Conservation (phyloP, 2,113 vertebrate species). For the Gopherus evgoodei region DNA sequence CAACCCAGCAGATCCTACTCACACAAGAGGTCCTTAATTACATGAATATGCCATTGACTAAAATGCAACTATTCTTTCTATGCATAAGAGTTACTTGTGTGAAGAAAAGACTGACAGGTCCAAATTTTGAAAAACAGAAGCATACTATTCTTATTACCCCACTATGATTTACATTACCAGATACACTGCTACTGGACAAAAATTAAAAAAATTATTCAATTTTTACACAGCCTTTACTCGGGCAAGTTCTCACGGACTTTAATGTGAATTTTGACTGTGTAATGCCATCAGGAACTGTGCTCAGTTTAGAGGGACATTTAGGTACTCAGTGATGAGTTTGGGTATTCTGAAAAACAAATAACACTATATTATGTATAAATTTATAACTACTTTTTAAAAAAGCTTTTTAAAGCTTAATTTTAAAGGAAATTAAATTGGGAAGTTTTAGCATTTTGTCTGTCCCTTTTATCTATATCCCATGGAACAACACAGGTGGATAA, state of each 20-base stretch:
- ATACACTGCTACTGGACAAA: background rate
- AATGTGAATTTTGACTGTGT: conserved; percentile 19
- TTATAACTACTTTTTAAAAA: background rate
- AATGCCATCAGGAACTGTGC: background rate
- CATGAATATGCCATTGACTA: background rate
- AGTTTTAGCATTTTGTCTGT: background rate
- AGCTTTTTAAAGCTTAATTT: background rate
- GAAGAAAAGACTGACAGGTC: background rate
- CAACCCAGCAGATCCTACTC: background rate
- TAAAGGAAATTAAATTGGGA: background rate
- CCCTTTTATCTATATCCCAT: background rate
- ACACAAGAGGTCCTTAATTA: background rate
- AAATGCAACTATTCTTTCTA: background rate
- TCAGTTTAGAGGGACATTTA: background rate
- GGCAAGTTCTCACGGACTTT: background rate
- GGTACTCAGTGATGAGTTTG: background rate
- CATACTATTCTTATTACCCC: background rate
- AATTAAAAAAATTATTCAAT: background rate
- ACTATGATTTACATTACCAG: background rate
- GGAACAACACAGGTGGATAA: background rate
- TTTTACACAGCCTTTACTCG: background rate
- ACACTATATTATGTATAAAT: background rate
- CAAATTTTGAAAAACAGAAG: background rate
- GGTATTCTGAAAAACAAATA: background rate
- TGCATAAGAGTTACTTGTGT: accelerated